Conservation (phyloP, 2,797 vertebrate genomes). For the Tadarida brasiliensis region DNA sequence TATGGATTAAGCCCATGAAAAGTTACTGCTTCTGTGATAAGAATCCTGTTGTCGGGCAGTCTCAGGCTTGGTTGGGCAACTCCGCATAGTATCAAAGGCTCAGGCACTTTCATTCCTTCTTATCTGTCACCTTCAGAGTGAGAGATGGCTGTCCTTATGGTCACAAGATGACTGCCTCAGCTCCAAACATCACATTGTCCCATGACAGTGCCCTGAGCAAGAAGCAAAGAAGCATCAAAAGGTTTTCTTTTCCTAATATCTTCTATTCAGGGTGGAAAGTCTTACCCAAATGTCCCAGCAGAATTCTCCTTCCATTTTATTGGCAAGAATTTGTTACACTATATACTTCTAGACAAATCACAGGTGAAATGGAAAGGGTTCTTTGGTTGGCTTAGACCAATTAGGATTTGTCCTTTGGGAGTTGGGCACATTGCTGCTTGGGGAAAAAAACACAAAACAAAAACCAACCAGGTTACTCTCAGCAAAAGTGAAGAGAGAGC, state of each 20-base stretch:
- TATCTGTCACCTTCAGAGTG: not conserved
- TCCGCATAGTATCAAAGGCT: not conserved
- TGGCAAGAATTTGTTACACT: not conserved
- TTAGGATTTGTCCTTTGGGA: not conserved
- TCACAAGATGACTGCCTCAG: not conserved
- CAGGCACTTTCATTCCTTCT: not conserved
- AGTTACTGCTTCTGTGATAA: not conserved
- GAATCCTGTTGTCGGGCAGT: not conserved
- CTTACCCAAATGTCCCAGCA: not conserved
- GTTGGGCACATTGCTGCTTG: not conserved
- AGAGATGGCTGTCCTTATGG: not conserved
- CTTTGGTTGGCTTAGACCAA: slow-evolving; percentile 19
- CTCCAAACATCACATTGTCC: not conserved
- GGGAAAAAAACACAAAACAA: not conserved
- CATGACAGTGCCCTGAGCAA: not conserved
- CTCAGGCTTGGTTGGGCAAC: not conserved
- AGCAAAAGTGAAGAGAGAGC: slow-evolving; percentile 3
- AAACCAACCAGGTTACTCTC: slow-evolving; percentile 12
- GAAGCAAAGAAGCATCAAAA: not conserved
- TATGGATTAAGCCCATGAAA: not conserved
- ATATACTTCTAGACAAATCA: not conserved
- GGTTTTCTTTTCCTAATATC: not conserved
- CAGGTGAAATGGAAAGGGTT: not conserved
- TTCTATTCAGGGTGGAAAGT: not conserved
- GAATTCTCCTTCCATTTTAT: not conserved